Evolutionary conservation across 2,888 invertebrate species (phyloP).

Genomic region (Linnaemya tessellans): DNA sequence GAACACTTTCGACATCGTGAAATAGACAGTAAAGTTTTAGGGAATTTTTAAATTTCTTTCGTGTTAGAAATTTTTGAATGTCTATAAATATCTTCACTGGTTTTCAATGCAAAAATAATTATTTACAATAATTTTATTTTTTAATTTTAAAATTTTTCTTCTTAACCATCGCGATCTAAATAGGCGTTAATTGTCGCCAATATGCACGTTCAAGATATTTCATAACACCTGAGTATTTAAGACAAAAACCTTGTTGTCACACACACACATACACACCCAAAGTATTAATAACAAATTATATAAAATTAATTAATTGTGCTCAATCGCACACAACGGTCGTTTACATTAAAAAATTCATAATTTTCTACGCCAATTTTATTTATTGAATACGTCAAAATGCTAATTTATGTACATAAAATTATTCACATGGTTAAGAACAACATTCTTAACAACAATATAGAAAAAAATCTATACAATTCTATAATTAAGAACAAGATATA

Average conservation of each 20-base stretch:
- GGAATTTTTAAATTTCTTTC: too few relatives aligned
- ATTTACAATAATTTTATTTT: neutral
- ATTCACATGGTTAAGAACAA: slow-evolving; percentile 14
- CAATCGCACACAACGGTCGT: slow-evolving; percentile 16
- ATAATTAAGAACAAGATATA: slow-evolving; percentile 39
- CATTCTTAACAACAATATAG: slow-evolving; percentile 14
- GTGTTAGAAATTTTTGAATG: too few relatives aligned
- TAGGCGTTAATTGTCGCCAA: slow-evolving; percentile 2
- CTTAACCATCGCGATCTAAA: neutral
- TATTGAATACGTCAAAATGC: slow-evolving; percentile 16
- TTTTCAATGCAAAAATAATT: too few relatives aligned
- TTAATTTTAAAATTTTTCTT: neutral
- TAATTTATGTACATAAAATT: slow-evolving; percentile 37
- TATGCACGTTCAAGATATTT: slow-evolving; percentile 6
- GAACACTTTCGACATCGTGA: too few relatives aligned
- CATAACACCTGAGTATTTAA: slow-evolving; percentile 57
- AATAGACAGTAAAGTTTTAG: too few relatives aligned
- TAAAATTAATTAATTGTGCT: slow-evolving; percentile 30
- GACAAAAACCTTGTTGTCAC: neutral
- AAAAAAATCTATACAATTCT: slow-evolving; percentile 15
- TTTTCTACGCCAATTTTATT: slow-evolving; percentile 48
- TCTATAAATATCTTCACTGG: too few relatives aligned
- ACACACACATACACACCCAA: neutral
- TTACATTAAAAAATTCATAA: slow-evolving; percentile 17
- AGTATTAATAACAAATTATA: slow-evolving; percentile 9